Evolutionary conservation across 2,113 vertebrate genomes (phyloP).

Genomic region (Mustelus asterias): DNA sequence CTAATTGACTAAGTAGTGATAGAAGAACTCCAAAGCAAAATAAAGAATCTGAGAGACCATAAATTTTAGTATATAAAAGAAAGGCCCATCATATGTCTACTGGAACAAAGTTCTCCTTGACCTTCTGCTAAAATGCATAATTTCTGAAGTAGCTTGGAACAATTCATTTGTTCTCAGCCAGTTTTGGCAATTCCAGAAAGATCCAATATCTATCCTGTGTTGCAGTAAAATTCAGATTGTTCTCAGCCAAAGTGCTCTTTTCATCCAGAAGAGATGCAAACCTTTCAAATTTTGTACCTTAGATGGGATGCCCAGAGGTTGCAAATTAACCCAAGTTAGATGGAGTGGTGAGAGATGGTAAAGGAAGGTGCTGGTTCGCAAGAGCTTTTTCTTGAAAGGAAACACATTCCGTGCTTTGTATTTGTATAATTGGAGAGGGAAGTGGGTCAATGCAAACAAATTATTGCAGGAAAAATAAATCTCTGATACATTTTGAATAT

Average conservation of each 20-base stretch:
- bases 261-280: neutral
- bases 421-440: neutral
- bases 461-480: neutral
- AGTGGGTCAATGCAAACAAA: neutral
- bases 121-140: neutral
- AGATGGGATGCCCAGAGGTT: neutral
- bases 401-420: neutral
- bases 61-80: neutral
- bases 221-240: neutral
- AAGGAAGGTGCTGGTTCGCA: neutral
- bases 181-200: neutral
- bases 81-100: neutral
- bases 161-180: neutral
- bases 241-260: too few species aligned
- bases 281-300: neutral
- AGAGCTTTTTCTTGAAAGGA: neutral
- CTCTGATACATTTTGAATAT: neutral
- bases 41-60: neutral
- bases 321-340: too few species aligned
- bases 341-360: neutral
- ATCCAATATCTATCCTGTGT: neutral
- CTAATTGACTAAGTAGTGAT: neutral
- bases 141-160: neutral
- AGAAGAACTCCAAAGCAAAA: neutral
- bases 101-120: neutral